These are phyloP conservation scores for Talpa occidentalis DNA, from an alignment of 2,113 vertebrate species.

Conservation along the genomic window DNA sequence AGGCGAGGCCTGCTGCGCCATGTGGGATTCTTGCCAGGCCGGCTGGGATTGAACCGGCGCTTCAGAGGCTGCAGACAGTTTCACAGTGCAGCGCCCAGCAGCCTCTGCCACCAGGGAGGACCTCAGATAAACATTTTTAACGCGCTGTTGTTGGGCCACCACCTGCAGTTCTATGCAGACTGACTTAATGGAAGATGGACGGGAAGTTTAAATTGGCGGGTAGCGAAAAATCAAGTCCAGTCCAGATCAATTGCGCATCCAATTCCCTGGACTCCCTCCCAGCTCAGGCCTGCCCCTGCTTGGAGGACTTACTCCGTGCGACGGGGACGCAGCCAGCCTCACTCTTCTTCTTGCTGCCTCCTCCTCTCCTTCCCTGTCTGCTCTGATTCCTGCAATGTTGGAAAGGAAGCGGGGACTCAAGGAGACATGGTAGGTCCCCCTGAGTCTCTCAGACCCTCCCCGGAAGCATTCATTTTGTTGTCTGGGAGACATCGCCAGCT, in stretches of 20 bases:
- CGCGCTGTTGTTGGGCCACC: neutral
- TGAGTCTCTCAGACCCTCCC: neutral
- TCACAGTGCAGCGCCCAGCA: too few relatives aligned
- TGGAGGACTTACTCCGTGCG: neutral
- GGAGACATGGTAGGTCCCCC: too few relatives aligned
- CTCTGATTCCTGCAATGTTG: neutral
- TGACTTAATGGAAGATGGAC: too few relatives aligned
- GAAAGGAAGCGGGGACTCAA: neutral
- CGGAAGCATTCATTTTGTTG: neutral
- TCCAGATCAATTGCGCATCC: neutral
- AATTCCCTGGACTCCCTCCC: neutral
- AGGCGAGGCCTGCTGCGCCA: too few relatives aligned
- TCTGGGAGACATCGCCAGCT: neutral
- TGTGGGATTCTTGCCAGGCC: too few relatives aligned
- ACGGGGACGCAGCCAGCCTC: rapidly evolving
- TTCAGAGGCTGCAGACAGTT: too few relatives aligned
- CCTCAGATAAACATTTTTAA: too few relatives aligned
- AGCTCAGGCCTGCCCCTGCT: neutral
- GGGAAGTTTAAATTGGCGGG: too few relatives aligned
- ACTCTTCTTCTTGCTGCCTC: neutral
- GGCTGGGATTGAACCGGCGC: too few relatives aligned
- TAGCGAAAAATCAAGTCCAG: neutral
- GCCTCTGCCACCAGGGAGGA: too few relatives aligned
- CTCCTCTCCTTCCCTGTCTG: neutral
- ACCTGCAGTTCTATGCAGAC: neutral